phyloP scores from a whole-genome alignment of 2,113 vertebrate species.

The Onychorhynchus coronatus region DNA sequence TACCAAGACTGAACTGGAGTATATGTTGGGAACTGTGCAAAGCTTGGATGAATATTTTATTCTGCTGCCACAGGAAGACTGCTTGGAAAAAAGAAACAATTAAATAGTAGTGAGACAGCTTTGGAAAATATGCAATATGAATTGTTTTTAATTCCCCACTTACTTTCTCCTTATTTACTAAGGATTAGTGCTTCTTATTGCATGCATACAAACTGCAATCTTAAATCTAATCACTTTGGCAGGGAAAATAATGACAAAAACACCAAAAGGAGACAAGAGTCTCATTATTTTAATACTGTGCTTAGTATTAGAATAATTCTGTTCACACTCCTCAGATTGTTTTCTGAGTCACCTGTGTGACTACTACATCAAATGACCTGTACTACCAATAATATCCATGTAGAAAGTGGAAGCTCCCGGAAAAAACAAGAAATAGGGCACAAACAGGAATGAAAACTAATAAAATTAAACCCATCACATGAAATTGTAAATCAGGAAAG shows the following conservation, averaged over 20 bases:
- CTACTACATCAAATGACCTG: not conserved
- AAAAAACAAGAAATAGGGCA: not conserved
- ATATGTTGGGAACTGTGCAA: not conserved
- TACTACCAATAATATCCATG: not conserved
- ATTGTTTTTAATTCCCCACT: not conserved
- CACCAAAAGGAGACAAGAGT: not conserved
- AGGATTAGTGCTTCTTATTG: not conserved
- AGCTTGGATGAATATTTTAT: not conserved
- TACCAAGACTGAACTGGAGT: not conserved
- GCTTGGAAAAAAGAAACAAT: not conserved
- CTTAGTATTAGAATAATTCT: not conserved
- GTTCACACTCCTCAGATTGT: not conserved
- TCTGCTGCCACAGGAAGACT: not conserved
- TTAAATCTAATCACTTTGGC: not conserved
- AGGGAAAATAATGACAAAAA: not conserved
- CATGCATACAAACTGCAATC: not conserved
- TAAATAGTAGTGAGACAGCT: not conserved
- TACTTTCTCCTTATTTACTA: not conserved
- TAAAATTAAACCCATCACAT: not conserved
- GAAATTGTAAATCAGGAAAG: not conserved
- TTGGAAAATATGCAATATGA: not conserved
- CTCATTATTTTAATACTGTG: not conserved
- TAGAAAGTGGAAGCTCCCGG: not conserved
- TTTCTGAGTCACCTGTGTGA: not conserved
- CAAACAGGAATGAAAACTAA: not conserved